phyloP scores from a whole-genome alignment of 2,113 vertebrate genomes.

The Bos javanicus region DNA sequence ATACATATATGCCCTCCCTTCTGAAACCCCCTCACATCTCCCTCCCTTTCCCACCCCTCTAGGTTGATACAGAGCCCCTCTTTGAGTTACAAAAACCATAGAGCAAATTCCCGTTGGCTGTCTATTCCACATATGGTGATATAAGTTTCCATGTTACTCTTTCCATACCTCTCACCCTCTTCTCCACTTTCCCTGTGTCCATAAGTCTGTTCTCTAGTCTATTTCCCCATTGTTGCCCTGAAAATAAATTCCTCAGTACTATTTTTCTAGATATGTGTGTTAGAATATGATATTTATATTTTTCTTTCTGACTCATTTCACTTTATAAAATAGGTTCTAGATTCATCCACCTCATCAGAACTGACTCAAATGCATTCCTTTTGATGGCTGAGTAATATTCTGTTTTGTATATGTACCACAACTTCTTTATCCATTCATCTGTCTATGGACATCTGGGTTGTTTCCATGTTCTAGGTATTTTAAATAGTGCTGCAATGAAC shows the following conservation, averaged over 20 bases:
- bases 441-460: background rate
- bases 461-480: background rate
- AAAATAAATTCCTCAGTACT: background rate
- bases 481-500: background rate
- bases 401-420: background rate
- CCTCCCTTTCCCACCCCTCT: background rate
- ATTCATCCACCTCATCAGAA: background rate
- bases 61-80: background rate
- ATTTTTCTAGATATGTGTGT: background rate
- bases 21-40: background rate
- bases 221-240: background rate
- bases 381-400: background rate
- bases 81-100: background rate
- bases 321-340: background rate
- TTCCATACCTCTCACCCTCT: background rate
- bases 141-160: background rate
- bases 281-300: background rate
- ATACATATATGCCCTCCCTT: background rate
- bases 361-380: background rate
- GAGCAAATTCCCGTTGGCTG: fast-evolving
- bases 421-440: background rate
- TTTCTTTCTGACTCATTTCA: background rate
- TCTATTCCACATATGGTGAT: background rate
- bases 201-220: background rate
- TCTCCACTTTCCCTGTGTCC: background rate